A percentile compares a stretch with the other conserved stretches of the same genome.
Conservation (phyloP, 1,140 invertebrate species). For the Coptotermes formosanus region DNA sequence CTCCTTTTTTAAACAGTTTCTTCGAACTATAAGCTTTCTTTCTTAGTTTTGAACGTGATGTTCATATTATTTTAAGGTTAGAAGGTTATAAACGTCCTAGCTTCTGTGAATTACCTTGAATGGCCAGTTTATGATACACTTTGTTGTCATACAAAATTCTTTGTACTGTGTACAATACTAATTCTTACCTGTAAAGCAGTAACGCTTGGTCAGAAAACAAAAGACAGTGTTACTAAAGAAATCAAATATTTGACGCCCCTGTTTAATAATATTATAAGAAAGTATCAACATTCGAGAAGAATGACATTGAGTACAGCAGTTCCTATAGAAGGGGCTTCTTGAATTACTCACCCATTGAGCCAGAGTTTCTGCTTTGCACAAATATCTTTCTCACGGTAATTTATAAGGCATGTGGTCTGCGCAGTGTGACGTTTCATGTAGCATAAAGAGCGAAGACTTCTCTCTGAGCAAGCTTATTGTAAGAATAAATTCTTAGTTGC, state of each 20-base stretch:
- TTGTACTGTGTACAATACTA: neutral
- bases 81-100: neutral
- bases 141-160: neutral
- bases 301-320: neutral
- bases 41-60: neutral
- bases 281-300: neutral
- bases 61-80: neutral
- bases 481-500: no score
- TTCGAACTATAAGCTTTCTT: neutral
- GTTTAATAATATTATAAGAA: neutral
- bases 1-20: neutral
- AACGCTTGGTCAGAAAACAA: neutral
- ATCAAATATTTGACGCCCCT: neutral
- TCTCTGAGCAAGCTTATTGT: no score
- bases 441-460: no score
- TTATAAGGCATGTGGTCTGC: no score
- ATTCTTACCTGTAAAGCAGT: neutral
- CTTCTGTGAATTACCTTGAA: neutral
- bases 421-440: no score
- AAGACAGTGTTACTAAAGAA: neutral
- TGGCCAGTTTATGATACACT: neutral
- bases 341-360: neutral
- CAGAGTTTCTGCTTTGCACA: neutral
- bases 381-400: neutral
- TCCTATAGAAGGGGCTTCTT: neutral